Conservation (phyloP, 2,888 invertebrate species). For the Leptura quadrifasciata region DNA sequence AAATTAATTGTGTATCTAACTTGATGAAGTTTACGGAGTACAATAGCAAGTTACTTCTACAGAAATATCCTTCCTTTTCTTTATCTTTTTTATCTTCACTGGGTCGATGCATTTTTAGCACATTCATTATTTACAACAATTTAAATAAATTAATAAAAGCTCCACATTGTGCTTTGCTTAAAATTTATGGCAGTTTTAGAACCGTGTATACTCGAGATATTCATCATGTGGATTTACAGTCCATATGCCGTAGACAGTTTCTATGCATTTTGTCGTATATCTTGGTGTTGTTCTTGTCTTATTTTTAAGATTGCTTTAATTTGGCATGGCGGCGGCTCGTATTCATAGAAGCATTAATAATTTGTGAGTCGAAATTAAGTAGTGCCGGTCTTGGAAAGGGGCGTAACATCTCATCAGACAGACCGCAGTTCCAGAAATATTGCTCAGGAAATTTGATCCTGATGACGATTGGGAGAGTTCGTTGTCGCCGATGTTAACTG, state of each 20-base stretch:
- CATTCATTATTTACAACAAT: slow-evolving; percentile 26
- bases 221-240: slow-evolving; percentile 42
- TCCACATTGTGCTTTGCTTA: slow-evolving; percentile 32
- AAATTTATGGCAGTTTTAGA: slow-evolving; percentile 39
- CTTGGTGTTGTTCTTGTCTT: slow-evolving; percentile 14
- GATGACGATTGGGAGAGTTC: slow-evolving; percentile 32
- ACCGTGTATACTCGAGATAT: slow-evolving; percentile 24
- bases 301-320: slow-evolving; percentile 36
- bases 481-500: slow-evolving; percentile 27
- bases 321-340: slow-evolving; percentile 42
- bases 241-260: slow-evolving; percentile 40
- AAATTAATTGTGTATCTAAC: no score
- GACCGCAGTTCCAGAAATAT: slow-evolving; percentile 37
- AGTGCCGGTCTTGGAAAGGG: slow-evolving; percentile 31
- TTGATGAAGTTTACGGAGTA: background rate
- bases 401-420: slow-evolving; percentile 24
- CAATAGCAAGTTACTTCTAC: background rate
- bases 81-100: background rate
- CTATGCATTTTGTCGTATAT: slow-evolving; percentile 40
- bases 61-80: background rate
- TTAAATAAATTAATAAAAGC: slow-evolving; percentile 39
- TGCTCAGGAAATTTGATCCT: slow-evolving; percentile 35
- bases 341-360: slow-evolving; percentile 38
- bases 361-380: slow-evolving; percentile 37
- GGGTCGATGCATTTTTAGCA: background rate